phyloP scores from a whole-genome alignment of 2,797 vertebrate species.

The Leuciscus waleckii region DNA sequence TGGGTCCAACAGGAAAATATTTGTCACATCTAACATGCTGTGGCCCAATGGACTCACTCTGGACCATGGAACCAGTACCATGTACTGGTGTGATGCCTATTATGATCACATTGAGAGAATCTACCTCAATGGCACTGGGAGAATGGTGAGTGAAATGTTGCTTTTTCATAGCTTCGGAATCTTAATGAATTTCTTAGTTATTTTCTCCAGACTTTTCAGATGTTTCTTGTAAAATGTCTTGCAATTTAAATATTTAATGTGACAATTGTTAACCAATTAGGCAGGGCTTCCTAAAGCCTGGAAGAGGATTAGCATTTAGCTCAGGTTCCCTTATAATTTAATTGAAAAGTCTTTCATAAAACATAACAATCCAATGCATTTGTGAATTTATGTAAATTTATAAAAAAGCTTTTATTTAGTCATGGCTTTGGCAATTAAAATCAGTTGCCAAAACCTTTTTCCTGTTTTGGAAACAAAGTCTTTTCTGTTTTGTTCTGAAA shows the following conservation, averaged over 20 bases:
- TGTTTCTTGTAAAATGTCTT: neutral
- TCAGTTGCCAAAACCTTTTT: no score
- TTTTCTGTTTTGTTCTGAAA: neutral
- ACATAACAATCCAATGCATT: no score
- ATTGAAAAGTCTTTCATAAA: neutral
- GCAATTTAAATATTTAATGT: neutral
- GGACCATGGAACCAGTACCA: conserved; percentile 84
- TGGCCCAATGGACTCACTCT: conserved; percentile 98
- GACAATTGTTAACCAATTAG: neutral
- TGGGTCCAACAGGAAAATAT: conserved; percentile 89
- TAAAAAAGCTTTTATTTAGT: no score
- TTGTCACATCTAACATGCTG: conserved; percentile 97
- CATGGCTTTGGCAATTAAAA: no score
- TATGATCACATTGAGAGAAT: conserved; percentile 98
- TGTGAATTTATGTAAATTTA: no score
- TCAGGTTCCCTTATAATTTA: neutral
- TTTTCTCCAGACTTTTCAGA: neutral
- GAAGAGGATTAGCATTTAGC: neutral
- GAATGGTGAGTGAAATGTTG: conserved; percentile 84
- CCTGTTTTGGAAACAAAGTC: no score
- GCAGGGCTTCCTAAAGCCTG: neutral
- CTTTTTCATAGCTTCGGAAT: neutral
- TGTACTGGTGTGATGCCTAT: conserved; percentile 99
- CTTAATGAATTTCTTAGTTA: neutral
- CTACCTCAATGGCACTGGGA: conserved; percentile 92